These are phyloP conservation scores for Heliconius nattereri DNA, from an alignment of 1,140 invertebrate genomes.

Conservation along the genomic window DNA sequence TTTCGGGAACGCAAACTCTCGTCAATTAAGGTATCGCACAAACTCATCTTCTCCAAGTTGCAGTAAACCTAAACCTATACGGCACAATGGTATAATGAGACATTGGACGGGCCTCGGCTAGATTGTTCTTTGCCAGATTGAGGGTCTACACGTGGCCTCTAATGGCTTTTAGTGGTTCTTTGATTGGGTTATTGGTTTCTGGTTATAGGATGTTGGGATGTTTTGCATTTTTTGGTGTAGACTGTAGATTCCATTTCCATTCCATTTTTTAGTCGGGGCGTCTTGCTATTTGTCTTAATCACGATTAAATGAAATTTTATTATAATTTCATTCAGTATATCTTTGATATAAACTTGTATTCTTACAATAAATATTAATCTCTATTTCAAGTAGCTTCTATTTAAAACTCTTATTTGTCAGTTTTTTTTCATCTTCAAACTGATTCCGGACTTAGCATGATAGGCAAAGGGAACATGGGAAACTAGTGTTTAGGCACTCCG, in stretches of 20 bases:
- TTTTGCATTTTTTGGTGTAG: slow-evolving; percentile 27
- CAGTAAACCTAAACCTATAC: slow-evolving; percentile 56
- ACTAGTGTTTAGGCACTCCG: too few species aligned
- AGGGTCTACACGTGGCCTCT: slow-evolving; percentile 36
- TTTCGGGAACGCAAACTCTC: slow-evolving; percentile 75
- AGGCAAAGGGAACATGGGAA: too few species aligned
- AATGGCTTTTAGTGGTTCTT: slow-evolving; percentile 40
- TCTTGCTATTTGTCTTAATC: too few species aligned
- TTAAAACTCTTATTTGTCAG: not conserved
- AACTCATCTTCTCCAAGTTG: slow-evolving; percentile 65
- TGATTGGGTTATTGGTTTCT: slow-evolving; percentile 35
- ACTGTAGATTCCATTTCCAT: not conserved
- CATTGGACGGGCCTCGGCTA: slow-evolving; percentile 52
- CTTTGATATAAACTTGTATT: too few species aligned
- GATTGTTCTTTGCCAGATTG: slow-evolving; percentile 42
- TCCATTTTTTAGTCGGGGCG: not conserved
- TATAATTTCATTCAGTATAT: too few species aligned
- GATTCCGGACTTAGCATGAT: too few species aligned
- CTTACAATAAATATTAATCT: too few species aligned
- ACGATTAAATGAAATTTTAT: too few species aligned
- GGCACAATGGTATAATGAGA: slow-evolving; percentile 76
- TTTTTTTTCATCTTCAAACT: not conserved
- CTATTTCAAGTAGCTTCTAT: not conserved
- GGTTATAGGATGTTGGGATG: not conserved
- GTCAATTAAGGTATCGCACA: slow-evolving; percentile 77